Percentiles rank a stretch among this genome's conserved stretches.
These are phyloP conservation scores for Dromaius novaehollandiae DNA, from an alignment of 2,113 vertebrate species.

Conservation along the genomic window DNA sequence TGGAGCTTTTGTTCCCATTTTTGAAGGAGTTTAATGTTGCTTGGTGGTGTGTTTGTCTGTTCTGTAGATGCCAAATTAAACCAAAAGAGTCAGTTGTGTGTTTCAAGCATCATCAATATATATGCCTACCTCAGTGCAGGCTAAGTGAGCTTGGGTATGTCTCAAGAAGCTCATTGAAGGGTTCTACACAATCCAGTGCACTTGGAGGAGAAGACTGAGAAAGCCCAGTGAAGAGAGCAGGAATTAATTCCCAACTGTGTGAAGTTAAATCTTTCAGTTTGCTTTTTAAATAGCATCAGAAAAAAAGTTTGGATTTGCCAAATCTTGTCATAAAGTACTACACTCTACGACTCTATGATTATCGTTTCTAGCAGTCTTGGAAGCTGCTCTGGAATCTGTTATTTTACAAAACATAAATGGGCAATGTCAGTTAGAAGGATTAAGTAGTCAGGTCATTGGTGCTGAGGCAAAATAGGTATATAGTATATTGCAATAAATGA, in stretches of 20 bases:
- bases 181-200: fast-evolving
- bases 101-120: neutral
- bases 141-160: neutral
- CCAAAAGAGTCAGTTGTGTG: neutral
- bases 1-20: neutral
- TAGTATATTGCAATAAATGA: neutral
- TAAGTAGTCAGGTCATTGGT: neutral
- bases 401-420: neutral
- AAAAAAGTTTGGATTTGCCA: neutral
- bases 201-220: neutral
- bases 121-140: neutral
- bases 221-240: neutral
- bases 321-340: neutral
- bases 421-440: neutral
- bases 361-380: neutral
- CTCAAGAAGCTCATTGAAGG: neutral
- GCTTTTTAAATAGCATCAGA: neutral
- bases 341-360: no score
- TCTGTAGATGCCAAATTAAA: neutral
- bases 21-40: neutral
- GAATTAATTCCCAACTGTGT: neutral
- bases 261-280: neutral
- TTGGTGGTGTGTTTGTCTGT: neutral
- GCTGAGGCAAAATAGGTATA: neutral
- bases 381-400: neutral